Base-by-base conservation (phyloP, 37 sponge, comb jelly and placozoan genomes). In the Trichoplax adhaerens region DNA sequence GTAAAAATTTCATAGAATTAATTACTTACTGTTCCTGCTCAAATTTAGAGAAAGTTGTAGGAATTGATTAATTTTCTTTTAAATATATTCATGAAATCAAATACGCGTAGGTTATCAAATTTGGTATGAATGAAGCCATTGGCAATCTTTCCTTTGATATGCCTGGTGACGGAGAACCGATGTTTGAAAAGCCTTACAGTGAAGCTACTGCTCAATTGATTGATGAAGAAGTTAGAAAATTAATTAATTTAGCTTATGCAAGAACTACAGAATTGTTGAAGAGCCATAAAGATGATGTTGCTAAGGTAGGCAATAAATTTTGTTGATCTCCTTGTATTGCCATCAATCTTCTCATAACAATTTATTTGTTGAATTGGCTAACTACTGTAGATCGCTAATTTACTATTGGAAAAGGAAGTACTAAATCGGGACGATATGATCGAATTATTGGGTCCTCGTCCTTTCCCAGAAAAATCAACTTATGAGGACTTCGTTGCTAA, bases 401-500 rank as follows among this genome's bases (percentile, higher is more conserved):
- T 83, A 8, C 68, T 94, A 57, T 65, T 94, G 67, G 81, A 89
- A 62, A 76, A 89, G 56, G 95, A 94, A 68, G 88, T 94, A 48
- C 78, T 94, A 6, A 83, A 84, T 67, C 71, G 91, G 57, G 95
- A 94, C 2, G 95, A 94, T 64, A 94, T 94, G 95, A 87, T 94
- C 12, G 81, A 82, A 54, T 61, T 94, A 55, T 68, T 94, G 56
- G 95, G 95, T 2, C 67, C 75, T 2, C 64, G 95, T 5, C 95
- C 95, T 29, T 94, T 89, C 74, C 83, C 85, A 12, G 95, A 94
- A 80, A 94, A 94, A 61, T 84, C 83, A 1, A 88, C 99, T 5
- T 97, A 97, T 72, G 99, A 97, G 65, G 93, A 92, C 74, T 88
- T 97, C 83, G 93, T 97, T 29, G 87, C 85, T 5, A 93, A 86